Evolutionary conservation across 2,113 vertebrate species (phyloP).

Genomic region (Myrmecobius fasciatus): DNA sequence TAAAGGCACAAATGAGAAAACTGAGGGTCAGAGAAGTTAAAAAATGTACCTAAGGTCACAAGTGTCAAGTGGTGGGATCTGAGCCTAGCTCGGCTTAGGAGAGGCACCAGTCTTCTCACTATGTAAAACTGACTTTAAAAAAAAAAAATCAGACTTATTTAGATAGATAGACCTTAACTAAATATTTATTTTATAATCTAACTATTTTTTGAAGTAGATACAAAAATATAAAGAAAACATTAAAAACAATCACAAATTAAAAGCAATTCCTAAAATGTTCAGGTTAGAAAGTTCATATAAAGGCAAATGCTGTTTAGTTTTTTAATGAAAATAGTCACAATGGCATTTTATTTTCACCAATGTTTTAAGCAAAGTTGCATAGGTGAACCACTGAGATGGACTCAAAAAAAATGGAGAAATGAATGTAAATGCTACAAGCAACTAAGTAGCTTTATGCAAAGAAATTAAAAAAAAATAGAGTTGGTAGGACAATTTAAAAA

Average conservation of each 20-base stretch:
- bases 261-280: background rate
- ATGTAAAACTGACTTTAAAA: background rate
- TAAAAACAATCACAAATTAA: background rate
- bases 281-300: conserved; percentile 15
- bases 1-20: background rate
- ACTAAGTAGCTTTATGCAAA: background rate
- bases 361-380: background rate
- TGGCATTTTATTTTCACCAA: background rate
- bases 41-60: background rate
- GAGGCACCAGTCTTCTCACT: background rate
- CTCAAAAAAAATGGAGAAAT: background rate
- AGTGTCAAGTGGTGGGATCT: background rate
- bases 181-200: conserved; percentile 6
- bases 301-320: background rate
- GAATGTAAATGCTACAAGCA: background rate
- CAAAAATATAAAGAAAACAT: background rate
- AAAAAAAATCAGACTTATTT: background rate
- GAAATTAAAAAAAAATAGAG: background rate
- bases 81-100: background rate
- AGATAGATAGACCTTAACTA: background rate
- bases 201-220: conserved; percentile 26
- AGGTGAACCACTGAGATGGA: background rate
- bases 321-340: background rate
- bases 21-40: background rate
- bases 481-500: background rate